A percentile compares a stretch with the other conserved stretches of the same genome.
Evolutionary conservation across 2,888 invertebrate genomes (phyloP).

Genomic region (Drosophila pullipes): DNA sequence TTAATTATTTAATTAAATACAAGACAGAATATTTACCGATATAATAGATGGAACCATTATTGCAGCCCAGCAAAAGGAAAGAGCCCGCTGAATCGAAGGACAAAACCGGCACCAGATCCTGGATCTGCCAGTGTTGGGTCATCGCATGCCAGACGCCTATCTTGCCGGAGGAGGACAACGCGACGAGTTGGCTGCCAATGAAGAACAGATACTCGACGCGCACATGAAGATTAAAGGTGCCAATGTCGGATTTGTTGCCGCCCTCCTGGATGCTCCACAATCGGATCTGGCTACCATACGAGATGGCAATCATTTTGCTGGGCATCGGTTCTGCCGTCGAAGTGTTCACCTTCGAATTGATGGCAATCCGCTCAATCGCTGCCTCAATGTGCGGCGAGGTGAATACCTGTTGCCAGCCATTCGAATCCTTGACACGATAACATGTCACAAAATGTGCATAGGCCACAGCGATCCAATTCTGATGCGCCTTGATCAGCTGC

Average conservation of each 20-base stretch:
- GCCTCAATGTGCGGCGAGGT: conserved; percentile 96
- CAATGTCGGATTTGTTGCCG: conserved; percentile 91
- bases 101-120: conserved; percentile 97
- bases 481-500: conserved; percentile 97
- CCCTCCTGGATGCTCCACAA: conserved; percentile 93
- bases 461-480: conserved; percentile 98
- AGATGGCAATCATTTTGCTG: conserved; percentile 93
- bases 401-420: conserved; percentile 98
- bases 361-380: conserved; percentile 94
- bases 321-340: conserved; percentile 87
- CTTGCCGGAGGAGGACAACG: conserved; percentile 95
- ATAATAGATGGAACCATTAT: conserved; percentile 98
- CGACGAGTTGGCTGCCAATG: conserved; percentile 99
- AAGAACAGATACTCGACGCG: conserved; percentile 98
- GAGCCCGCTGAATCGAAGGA: conserved; percentile 99
- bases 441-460: conserved; percentile 98
- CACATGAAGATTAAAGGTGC: conserved; percentile 95
- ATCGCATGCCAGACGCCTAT: conserved; percentile 99
- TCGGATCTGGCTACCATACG: conserved; percentile 91
- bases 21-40: conserved; percentile 89
- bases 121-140: conserved; percentile 99
- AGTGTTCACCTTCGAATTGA: conserved; percentile 89
- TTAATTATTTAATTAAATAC: not conserved
- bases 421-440: conserved; percentile 97
- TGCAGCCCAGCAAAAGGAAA: conserved; percentile 96